phyloP scores from a whole-genome alignment of 1,140 invertebrate genomes.

The Diploscapter pachys region DNA sequence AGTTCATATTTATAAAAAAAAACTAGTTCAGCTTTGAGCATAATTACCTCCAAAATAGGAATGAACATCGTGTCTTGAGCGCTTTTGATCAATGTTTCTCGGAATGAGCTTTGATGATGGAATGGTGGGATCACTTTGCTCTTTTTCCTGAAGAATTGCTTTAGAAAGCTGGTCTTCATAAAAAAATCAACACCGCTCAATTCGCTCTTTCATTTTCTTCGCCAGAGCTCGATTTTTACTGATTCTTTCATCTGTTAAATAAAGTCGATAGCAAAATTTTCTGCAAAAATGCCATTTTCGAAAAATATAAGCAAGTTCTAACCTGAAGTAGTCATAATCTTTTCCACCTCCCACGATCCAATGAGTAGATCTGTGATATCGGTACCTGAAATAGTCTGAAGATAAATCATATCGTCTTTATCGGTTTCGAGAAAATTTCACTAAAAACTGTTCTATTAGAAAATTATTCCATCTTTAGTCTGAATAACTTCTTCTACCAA shows the following conservation, averaged over 20 bases:
- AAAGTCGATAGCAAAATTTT: conserved; percentile 26
- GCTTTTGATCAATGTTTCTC: no score
- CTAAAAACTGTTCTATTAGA: no score
- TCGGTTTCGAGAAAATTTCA: no score
- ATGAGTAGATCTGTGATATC: no score
- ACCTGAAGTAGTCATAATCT: no score
- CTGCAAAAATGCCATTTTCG: neutral
- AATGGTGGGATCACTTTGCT: neutral
- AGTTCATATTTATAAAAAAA: no score
- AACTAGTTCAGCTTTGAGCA: no score
- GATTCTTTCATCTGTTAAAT: conserved; percentile 24
- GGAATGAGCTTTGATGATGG: neutral
- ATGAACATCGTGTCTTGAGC: neutral
- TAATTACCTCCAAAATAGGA: neutral
- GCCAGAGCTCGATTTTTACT: conserved; percentile 18
- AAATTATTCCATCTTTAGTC: conserved; percentile 13
- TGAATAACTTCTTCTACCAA: conserved; percentile 33
- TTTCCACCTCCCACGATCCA: no score
- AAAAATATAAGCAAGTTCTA: no score
- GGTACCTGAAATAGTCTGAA: no score
- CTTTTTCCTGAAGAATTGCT: neutral
- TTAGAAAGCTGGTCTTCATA: neutral
- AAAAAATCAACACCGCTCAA: conserved; percentile 18
- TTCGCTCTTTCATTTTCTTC: conserved; percentile 27
- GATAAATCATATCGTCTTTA: no score